Evolutionary conservation across 2,888 invertebrate genomes (phyloP).

Genomic region (Aspidiotus destructor): DNA sequence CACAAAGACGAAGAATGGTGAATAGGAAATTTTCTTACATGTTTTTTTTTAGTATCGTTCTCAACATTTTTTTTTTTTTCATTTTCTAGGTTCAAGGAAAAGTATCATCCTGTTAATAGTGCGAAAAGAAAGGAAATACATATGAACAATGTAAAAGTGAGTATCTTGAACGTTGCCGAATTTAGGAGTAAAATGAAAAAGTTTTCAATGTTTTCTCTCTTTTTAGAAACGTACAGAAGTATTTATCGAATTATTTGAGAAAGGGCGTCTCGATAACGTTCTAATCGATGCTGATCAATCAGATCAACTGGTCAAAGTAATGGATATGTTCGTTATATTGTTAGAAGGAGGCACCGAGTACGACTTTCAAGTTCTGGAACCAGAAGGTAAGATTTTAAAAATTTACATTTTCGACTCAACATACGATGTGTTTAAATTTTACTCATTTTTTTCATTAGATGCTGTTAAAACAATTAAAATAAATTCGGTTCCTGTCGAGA

Average conservation of each 20-base stretch:
- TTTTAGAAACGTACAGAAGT: slow-evolving; percentile 74
- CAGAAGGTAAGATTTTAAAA: slow-evolving; percentile 1
- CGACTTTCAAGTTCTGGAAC: slow-evolving; percentile 74
- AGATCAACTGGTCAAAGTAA: slow-evolving; percentile 68
- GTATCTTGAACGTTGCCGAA: slow-evolving; percentile 9
- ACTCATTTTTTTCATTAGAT: background rate
- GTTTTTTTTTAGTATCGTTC: background rate
- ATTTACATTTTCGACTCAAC: background rate
- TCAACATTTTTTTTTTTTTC: background rate
- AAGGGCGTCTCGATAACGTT: slow-evolving; percentile 62
- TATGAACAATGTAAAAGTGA: slow-evolving; percentile 65
- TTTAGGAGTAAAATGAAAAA: background rate
- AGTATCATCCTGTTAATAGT: slow-evolving; percentile 97
- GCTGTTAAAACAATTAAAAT: slow-evolving; percentile 9
- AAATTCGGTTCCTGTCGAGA: slow-evolving; percentile 7
- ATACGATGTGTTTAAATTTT: background rate
- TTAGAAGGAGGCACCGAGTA: slow-evolving; percentile 86
- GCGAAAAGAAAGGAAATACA: slow-evolving; percentile 82
- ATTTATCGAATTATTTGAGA: slow-evolving; percentile 72
- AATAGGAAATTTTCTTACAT: slow-evolving; percentile 41
- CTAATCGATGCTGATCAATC: slow-evolving; percentile 76
- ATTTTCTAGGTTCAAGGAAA: slow-evolving; percentile 83
- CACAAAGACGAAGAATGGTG: slow-evolving; percentile 99
- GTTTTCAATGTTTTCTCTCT: slow-evolving; percentile 33
- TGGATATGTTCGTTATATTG: slow-evolving; percentile 94